These are phyloP conservation scores for Coecobrya sp. DNA, from an alignment of 2,888 invertebrate genomes.

Conservation along the genomic window DNA sequence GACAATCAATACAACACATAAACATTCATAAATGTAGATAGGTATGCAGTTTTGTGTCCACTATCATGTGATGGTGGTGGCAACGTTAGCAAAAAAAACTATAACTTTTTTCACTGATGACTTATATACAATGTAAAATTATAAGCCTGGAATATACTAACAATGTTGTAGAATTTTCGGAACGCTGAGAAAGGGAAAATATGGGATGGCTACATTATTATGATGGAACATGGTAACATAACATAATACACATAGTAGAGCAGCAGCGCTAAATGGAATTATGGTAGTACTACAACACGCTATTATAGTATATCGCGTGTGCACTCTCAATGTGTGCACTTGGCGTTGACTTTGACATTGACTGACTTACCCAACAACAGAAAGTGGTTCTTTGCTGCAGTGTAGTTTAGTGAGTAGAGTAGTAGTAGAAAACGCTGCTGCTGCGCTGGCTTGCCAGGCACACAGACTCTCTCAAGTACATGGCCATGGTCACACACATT, in stretches of 20 bases:
- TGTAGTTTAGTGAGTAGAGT: not conserved
- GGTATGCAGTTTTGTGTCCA: not conserved
- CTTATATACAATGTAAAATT: not conserved
- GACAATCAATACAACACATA: not conserved
- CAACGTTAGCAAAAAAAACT: not conserved
- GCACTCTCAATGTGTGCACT: slow-evolving; percentile 28
- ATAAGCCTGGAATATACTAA: not conserved
- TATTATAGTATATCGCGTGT: not conserved
- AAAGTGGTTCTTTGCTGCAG: slow-evolving; percentile 43
- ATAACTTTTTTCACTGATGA: not conserved
- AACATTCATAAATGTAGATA: not conserved
- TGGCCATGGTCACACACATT: slow-evolving; percentile 55
- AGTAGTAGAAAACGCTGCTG: not conserved
- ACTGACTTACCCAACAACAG: slow-evolving; percentile 73
- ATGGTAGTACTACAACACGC: not conserved
- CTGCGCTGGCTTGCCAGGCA: not conserved
- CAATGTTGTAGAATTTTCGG: not conserved
- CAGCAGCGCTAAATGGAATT: not conserved
- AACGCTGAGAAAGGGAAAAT: too few relatives aligned
- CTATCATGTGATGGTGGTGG: not conserved
- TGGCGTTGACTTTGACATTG: slow-evolving; percentile 76
- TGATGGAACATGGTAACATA: too few relatives aligned
- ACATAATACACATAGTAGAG: too few relatives aligned
- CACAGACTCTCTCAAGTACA: not conserved
- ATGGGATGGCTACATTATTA: too few relatives aligned